phyloP scores from a whole-genome alignment of 2,113 vertebrate species.

The Gambusia affinis region DNA sequence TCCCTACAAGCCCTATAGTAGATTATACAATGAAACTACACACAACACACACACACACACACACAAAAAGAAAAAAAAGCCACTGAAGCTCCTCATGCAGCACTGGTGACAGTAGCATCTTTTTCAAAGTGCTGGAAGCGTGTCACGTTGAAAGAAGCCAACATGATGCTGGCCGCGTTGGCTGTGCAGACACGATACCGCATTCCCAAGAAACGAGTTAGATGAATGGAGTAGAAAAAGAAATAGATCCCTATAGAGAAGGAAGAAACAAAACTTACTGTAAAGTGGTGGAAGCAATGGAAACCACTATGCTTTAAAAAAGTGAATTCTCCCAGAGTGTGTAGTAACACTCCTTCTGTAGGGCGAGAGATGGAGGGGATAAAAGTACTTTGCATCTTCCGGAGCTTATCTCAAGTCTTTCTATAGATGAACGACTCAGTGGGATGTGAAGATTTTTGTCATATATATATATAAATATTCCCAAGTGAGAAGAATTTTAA shows the following conservation, averaged over 20 bases:
- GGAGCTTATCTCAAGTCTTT: slow-evolving; percentile 70
- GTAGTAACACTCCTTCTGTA: slow-evolving; percentile 33
- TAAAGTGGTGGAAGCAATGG: slow-evolving; percentile 47
- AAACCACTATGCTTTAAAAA: slow-evolving; percentile 45
- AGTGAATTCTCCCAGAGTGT: slow-evolving; percentile 41
- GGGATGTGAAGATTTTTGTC: slow-evolving; percentile 53
- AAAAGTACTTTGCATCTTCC: slow-evolving; percentile 57
- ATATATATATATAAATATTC: neutral
- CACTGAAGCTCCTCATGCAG: slow-evolving; percentile 51
- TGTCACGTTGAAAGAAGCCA: slow-evolving; percentile 60
- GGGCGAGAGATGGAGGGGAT: slow-evolving; percentile 18
- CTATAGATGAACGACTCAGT: slow-evolving; percentile 64
- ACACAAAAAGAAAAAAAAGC: slow-evolving; percentile 13
- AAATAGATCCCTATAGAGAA: slow-evolving; percentile 57
- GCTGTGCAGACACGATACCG: slow-evolving; percentile 59
- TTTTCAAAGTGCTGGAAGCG: slow-evolving; percentile 60
- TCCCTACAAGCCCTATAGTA: slow-evolving; percentile 25
- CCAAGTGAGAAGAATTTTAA: slow-evolving; percentile 51
- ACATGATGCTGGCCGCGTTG: slow-evolving; percentile 65
- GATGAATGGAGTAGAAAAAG: slow-evolving; percentile 56
- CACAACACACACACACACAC: slow-evolving; percentile 11
- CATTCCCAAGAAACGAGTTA: slow-evolving; percentile 62
- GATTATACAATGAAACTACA: slow-evolving; percentile 50
- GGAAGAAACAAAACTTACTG: slow-evolving; percentile 56
- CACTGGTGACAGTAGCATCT: slow-evolving; percentile 60